These are phyloP conservation scores for Elysia chlorotica DNA, from an alignment of 1,140 invertebrate genomes.

Conservation along the genomic window DNA sequence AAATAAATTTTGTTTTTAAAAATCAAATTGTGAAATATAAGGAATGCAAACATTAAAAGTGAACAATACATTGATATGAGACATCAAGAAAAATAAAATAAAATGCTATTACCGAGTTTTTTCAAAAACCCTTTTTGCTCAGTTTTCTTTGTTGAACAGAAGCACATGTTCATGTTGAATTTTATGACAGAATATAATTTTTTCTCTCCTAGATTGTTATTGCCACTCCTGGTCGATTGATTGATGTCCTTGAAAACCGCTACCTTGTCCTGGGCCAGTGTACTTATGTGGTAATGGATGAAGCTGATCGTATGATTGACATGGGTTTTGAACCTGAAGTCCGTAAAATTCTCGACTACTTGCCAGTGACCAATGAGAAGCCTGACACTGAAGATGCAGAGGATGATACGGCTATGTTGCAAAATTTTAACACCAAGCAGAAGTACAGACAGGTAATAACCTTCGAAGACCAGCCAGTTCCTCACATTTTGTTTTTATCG, in stretches of 20 bases:
- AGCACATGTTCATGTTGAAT: too few species aligned
- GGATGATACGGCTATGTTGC: conserved; percentile 87
- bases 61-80: too few species aligned
- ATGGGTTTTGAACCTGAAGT: conserved; percentile 99
- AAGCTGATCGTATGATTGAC: conserved; percentile 98
- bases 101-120: too few species aligned
- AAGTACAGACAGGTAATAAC: conserved; percentile 90
- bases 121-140: too few species aligned
- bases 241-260: conserved; percentile 98
- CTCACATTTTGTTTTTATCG: too few species aligned
- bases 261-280: conserved; percentile 97
- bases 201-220: conserved; percentile 98
- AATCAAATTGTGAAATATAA: too few species aligned
- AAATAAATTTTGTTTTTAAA: too few species aligned
- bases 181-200: too few species aligned
- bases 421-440: conserved; percentile 90
- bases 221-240: conserved; percentile 97
- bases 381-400: conserved; percentile 98
- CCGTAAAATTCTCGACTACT: conserved; percentile 96
- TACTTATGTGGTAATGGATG: conserved; percentile 72
- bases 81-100: too few species aligned
- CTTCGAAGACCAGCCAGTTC: too few species aligned
- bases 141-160: too few species aligned
- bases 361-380: conserved; percentile 98
- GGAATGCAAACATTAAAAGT: too few species aligned